Conservation (phyloP, 2,888 invertebrate species). For the Carpatolechia fugitivella region DNA sequence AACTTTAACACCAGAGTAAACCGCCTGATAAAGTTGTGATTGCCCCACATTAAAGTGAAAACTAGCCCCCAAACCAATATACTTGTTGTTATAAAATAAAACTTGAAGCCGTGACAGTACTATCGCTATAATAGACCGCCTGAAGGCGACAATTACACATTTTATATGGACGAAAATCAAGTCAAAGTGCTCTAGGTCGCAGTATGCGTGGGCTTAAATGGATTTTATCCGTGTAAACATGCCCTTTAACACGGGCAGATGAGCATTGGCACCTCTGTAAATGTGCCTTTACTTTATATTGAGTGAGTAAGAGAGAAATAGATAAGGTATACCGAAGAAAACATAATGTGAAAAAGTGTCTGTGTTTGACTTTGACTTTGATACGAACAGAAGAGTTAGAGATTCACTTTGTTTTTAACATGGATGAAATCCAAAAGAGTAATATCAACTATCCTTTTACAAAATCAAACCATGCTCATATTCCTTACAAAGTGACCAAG, state of each 20-base stretch:
- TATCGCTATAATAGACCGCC: background rate
- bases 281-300: constrained; percentile 3
- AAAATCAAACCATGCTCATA: no score
- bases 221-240: constrained; percentile 34
- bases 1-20: no score
- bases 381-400: no score
- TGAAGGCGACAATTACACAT: background rate
- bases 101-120: background rate
- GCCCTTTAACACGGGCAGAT: constrained; percentile 23
- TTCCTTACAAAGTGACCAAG: no score
- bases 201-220: constrained; percentile 48
- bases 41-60: background rate
- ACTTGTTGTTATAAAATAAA: background rate
- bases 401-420: no score
- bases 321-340: background rate
- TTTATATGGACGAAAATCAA: background rate
- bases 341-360: no score
- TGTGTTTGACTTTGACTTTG: no score
- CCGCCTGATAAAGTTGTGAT: constrained; percentile 1
- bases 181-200: background rate
- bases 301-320: background rate
- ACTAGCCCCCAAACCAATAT: background rate
- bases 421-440: no score
- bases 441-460: no score
- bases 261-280: constrained; percentile 2